Evolutionary conservation across 2,888 invertebrate species (phyloP), one percentile per base, ranked within the genome.

Genomic region (Gortyna flavago): DNA sequence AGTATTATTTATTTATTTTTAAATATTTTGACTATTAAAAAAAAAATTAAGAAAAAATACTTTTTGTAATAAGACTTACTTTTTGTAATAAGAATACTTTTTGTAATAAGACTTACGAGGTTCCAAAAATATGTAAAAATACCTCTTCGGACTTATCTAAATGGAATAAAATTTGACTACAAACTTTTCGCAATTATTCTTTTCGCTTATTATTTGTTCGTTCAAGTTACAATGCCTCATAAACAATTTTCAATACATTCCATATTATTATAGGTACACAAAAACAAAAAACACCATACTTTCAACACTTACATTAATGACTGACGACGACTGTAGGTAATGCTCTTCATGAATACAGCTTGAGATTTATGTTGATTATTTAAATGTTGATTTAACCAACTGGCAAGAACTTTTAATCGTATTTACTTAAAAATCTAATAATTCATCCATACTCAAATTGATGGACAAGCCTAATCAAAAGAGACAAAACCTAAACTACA

Each of bases 401-500:
- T n/a, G 6, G 18, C 3, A 67, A 29, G 1, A 67, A 32, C 32
- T 35, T 68, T 68, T 0, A 54, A 57, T 9, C 1, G 1, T 72
- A 32, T 41, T 25, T 8, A 44, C 35, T 69, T 48, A 57, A 4
- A n/a, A 48, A 64, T 57, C 1, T 5, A 35, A 18, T 18, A 44
- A 44, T 35, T 9, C 16, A 73, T 44, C 38, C 25, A 25, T 41
- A 51, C 25, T 29, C 0, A n/a, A 76, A 77, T 71, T 54, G 75
- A 68, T 73, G 73, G 70, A 54, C 48, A 61, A 44, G 25, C 13
- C 32, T 51, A 38, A 72, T 29, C 61, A 74, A 75, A 73, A 83
- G 67, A 70, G 66, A 73, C 72, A 51, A 59, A 66, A 83, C 66
- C 71, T 72, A 65, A 76, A 72, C 72, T 73, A 71, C 64, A 59